phyloP scores from a whole-genome alignment of 2,113 vertebrate genomes.

The Solenodon paradoxus region DNA sequence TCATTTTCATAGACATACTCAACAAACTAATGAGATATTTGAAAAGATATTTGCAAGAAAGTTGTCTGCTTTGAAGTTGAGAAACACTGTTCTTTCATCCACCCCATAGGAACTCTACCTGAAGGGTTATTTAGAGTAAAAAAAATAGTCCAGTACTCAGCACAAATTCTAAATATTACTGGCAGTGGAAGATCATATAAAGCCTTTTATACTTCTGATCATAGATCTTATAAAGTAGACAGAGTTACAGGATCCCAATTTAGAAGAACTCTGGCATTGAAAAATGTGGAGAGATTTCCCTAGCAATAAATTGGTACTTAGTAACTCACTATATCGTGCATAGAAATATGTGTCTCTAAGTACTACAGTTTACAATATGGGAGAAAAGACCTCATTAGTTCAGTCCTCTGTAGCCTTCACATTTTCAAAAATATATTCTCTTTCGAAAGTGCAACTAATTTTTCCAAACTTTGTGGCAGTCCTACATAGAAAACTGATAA shows the following conservation, averaged over 20 bases:
- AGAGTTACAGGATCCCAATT: slow-evolving; percentile 52
- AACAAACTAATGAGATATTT: slow-evolving; percentile 1
- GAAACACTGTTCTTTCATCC: neutral
- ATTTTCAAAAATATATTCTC: neutral
- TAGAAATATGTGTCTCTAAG: neutral
- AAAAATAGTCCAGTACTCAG: slow-evolving; percentile 33
- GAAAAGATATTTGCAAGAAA: neutral
- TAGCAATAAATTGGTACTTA: slow-evolving; percentile 14
- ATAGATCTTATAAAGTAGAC: slow-evolving; percentile 61
- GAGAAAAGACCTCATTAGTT: neutral
- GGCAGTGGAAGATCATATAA: slow-evolving; percentile 38
- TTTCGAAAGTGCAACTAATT: neutral
- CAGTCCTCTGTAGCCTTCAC: neutral
- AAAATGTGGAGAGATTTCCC: neutral
- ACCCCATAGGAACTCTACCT: neutral
- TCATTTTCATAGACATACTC: neutral
- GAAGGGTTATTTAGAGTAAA: slow-evolving; percentile 13
- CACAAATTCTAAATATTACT: slow-evolving; percentile 62
- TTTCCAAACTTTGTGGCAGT: neutral
- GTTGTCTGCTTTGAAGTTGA: slow-evolving; percentile 10
- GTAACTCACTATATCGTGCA: slow-evolving; percentile 18
- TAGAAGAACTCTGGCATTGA: slow-evolving; percentile 52
- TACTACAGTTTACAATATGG: neutral
- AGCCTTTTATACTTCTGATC: slow-evolving; percentile 53
- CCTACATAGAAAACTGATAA: neutral